Percentiles rank a stretch among this genome's conserved stretches.
Conservation (phyloP, 2,888 invertebrate species). For the Altica lythri region DNA sequence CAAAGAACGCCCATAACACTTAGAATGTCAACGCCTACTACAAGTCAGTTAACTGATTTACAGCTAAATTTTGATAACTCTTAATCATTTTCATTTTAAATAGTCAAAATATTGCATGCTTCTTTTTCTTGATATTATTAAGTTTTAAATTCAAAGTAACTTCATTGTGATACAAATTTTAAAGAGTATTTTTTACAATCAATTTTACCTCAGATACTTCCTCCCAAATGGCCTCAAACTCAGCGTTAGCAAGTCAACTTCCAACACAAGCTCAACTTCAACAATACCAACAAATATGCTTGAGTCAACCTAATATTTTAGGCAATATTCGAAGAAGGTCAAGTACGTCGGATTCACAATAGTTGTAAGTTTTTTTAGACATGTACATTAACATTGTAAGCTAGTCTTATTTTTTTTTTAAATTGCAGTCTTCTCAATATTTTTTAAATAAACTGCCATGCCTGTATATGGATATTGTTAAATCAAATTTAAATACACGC, state of each 20-base stretch:
- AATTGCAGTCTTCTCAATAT: conserved; percentile 28
- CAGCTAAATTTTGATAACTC: conserved; percentile 52
- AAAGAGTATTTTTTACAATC: conserved; percentile 18
- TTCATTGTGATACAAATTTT: conserved; percentile 40
- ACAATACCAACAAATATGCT: conserved; percentile 53
- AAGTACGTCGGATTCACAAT: conserved; percentile 53
- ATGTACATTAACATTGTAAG: conserved; percentile 39
- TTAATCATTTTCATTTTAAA: conserved; percentile 33
- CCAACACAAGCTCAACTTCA: conserved; percentile 54
- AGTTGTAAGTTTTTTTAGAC: conserved; percentile 40
- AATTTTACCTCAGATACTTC: conserved; percentile 46
- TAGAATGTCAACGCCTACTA: conserved; percentile 54
- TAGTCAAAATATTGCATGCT: conserved; percentile 43
- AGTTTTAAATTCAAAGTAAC: conserved; percentile 26
- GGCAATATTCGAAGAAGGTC: conserved; percentile 53
- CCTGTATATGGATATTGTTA: no score
- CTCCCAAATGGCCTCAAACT: conserved; percentile 47
- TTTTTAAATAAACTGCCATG: conserved; percentile 28
- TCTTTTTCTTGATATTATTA: conserved; percentile 20
- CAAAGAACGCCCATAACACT: conserved; percentile 55
- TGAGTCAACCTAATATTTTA: conserved; percentile 49
- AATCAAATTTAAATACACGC: no score
- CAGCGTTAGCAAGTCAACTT: no score
- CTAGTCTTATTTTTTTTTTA: conserved; percentile 40
- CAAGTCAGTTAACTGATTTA: conserved; percentile 58